Base-by-base conservation (phyloP, 1,140 invertebrate species). In the Drosophila paulistorum region DNA sequence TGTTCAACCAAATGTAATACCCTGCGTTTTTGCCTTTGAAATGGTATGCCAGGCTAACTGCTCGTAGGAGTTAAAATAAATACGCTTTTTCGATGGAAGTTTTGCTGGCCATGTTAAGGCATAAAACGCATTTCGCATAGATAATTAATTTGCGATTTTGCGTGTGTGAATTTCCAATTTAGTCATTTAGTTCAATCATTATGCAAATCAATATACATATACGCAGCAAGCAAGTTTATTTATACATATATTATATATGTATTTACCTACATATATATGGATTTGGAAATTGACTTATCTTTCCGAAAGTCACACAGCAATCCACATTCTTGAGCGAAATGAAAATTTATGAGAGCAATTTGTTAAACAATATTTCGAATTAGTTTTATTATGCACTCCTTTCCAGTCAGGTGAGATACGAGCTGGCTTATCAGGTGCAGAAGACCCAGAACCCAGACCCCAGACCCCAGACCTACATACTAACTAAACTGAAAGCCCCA, bases 281-380 rank as follows among this genome's bases (percentile, higher is more conserved):
- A 51, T 51, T 51, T 51, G 17, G 4, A 14, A 23, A 20, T 51
- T 23, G 2, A 51, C 45, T 51, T 51, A 20, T 23, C 45, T 51
- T 10, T 51, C n/a, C 3, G 1, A 51, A 23, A 51, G 17, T 51
- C 45, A 51, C 3, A 23, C 17, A 11, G 37, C 45, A 51, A 51
- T 51, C 20, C 45, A 51, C 45, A 51, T 51, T 51, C 54, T 76
- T 76, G 20, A 54, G 58, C 72, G 69, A 65, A 37, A 58, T 51
- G 60, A 37, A 57, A 75, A 79, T 87, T 82, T 87, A 87, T 87
- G 72, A 63, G 57, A 65, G 74, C 57, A 61, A 77, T 71, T 77
- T 77, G 74, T 77, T 77, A 77, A 77, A 73, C 80, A 87, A 76
- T 70, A 86, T 76, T 85, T 68, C 61, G 75, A 85, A 85, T 85